These are phyloP conservation scores for Brassicogethes aeneus DNA, from an alignment of 2,888 invertebrate genomes.

Conservation along the genomic window DNA sequence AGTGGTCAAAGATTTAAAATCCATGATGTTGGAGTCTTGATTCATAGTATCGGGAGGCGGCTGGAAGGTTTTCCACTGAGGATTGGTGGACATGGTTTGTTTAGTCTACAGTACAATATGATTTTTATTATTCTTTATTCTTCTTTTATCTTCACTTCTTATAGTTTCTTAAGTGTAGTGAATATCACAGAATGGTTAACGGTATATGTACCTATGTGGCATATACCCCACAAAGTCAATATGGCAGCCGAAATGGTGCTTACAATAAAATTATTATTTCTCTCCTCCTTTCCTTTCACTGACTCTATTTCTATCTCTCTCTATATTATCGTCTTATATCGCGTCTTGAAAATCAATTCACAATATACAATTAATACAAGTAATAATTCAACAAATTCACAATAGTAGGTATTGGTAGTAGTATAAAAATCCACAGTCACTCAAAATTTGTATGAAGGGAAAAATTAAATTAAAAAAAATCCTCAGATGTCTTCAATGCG, in stretches of 20 bases:
- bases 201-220: conserved; percentile 14
- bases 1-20: conserved; percentile 66
- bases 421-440: conserved; percentile 38
- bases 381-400: conserved; percentile 23
- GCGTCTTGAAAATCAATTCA: conserved; percentile 17
- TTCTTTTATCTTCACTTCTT: conserved; percentile 22
- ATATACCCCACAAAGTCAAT: conserved; percentile 27
- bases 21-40: conserved; percentile 71
- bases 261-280: conserved; percentile 23
- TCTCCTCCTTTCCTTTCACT: conserved; percentile 5
- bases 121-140: conserved; percentile 25
- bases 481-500: conserved; percentile 87
- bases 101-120: conserved; percentile 27
- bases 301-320: conserved; percentile 4
- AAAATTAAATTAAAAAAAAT: conserved; percentile 48
- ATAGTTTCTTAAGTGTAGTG: conserved; percentile 41
- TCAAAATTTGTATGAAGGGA: conserved; percentile 39
- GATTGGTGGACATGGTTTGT: conserved; percentile 65
- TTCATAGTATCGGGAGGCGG: conserved; percentile 76
- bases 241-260: conserved; percentile 34
- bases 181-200: conserved; percentile 57
- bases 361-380: conserved; percentile 22
- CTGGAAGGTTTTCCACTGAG: conserved; percentile 87
- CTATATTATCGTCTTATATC: too few relatives aligned
- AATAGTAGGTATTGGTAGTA: conserved; percentile 3